Evolutionary conservation across 1,140 invertebrate species (phyloP), one percentile per base, ranked within the genome.

Genomic region (Rhopalosiphum maidis): DNA sequence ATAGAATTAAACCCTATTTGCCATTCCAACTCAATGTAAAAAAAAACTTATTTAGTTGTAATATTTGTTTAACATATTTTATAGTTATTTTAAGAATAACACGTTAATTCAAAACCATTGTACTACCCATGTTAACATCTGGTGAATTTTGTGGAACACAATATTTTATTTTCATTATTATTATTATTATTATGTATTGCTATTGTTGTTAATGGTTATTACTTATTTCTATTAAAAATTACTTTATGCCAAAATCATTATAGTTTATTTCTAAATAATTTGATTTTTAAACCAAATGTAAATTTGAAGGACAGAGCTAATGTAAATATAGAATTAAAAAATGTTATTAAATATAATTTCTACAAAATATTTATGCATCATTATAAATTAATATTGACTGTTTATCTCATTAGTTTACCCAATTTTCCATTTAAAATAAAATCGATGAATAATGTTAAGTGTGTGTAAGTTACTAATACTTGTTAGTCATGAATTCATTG

Each of bases 41-140:
- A 89, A 51, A 18, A 54, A 89, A 89, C 30, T 25, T 48, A 88
- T 88, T 88, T 22, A 54, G 35, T 89, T 55, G 15, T 89, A 41
- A 55, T 89, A 55, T 37, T 41, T 89, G 54, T 37, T 89, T 41
- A 89, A 89, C 21, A 89, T 89, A 77, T 77, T 77, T 55, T 54
- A 89, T 55, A 89, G 35, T 77, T 77, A 77, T 77, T 77, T 77
- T 77, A 77, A 77, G 37, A 23, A 54, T 51, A 23, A 51, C 18
- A 15, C 25, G 41, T 41, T 85, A 11, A 25, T 85, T 41, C 9
- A 43, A 85, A 85, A 43, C 41, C 37, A 85, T 85, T 25, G 41
- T 35, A 15, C 23, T 41, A 30, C 8, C 23, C 22, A 30, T 77
- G 30, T 0, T 77, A 43, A 41, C n/a, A 88, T 23, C 48, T 41